Evolutionary conservation across 2,888 invertebrate species (phyloP), one percentile per base, ranked within the genome.

Genomic region (Pterobdella sp.): DNA sequence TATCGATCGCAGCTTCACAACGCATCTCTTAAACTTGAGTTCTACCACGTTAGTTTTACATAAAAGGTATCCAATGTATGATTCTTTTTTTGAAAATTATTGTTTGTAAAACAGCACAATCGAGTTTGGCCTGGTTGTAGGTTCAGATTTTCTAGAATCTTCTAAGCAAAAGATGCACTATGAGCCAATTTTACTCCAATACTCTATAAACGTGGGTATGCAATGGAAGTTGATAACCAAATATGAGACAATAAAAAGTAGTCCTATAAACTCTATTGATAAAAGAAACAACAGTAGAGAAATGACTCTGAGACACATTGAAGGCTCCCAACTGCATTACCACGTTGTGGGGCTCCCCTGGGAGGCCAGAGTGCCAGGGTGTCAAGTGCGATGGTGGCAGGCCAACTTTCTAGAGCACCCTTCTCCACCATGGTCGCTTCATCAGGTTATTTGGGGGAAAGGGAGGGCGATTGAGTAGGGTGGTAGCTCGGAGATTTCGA

Each of bases 371-470:
- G 26, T 26, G 4, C 60, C 18, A n/a, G 60, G 14, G 60, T 26
- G 3, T n/a, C 60, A 56, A 26, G n/a, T 56, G n/a, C 60, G 60
- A 14, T 56, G 60, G 60, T 56, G 60, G 60, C 60, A 56, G 60
- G n/a, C 60, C 18, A 56, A 26, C 4, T 26, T 22, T 4, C 18
- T 4, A 14, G 60, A 22, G n/a, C 60, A 56, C 3, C 60, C 60
- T 56, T 56, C 60, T 56, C n/a, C 60, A 26, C 14, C 18, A 26
- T 56, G 60, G 60, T 56, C 60, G 4, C 7, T 56, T 22, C n/a
- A n/a, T 4, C 60, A 56, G n/a, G 60, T 56, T n/a, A n/a, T n/a
- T n/a, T n/a, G n/a, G n/a, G n/a, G n/a, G n/a, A n/a, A n/a, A n/a
- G n/a, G n/a, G n/a, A n/a, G n/a, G n/a, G n/a, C n/a, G n/a, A n/a